Evolutionary conservation across 1,140 invertebrate genomes (phyloP), one percentile per base, ranked within the genome.

Genomic region (Aphelenchoides besseyi): DNA sequence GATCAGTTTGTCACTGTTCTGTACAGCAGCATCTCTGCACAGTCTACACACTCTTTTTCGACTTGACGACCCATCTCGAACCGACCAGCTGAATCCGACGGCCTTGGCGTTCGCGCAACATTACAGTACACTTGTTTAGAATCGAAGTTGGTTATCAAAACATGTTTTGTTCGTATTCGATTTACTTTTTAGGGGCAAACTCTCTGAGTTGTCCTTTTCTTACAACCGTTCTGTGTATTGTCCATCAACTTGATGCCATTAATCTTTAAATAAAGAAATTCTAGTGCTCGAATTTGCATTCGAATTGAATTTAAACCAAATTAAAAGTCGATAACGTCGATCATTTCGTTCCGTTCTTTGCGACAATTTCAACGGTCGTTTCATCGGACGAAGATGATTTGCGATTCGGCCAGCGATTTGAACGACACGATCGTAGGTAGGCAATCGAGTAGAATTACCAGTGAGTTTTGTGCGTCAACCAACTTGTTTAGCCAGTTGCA

Each of bases 61-160:
- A 59, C 32, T 59, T 12, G 55, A 59, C 55, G 55, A 59, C 55
- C 5, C 23, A 16, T 59, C 55, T 12, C 5, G 55, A 59, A 23
- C 55, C 5, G 55, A 59, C 18, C 5, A 16, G 5, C 18, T 59
- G 5, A 8, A 5, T 23, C 55, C 55, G 55, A 23, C 55, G 18
- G 55, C 55, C 18, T 33, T 59, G 26, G 18, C 5, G 16, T 59
- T 16, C 5, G 5, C 5, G 12, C 55, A 59, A 23, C 55, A 59
- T 18, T 59, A 59, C 55, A 59, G 55, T 23, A 59, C 55, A 29
- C 18, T 59, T 8, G 55, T 59, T 59, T 59, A 41, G n/a, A n/a
- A 8, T 41, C 5, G n/a, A 41, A 41, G n/a, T n/a, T 41, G n/a
- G 5, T 41, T 41, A 5, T 5, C 37, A 41, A 41, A 41, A 41